phyloP scores from a whole-genome alignment of 2,888 invertebrate genomes.

The Ophion slaviceki region DNA sequence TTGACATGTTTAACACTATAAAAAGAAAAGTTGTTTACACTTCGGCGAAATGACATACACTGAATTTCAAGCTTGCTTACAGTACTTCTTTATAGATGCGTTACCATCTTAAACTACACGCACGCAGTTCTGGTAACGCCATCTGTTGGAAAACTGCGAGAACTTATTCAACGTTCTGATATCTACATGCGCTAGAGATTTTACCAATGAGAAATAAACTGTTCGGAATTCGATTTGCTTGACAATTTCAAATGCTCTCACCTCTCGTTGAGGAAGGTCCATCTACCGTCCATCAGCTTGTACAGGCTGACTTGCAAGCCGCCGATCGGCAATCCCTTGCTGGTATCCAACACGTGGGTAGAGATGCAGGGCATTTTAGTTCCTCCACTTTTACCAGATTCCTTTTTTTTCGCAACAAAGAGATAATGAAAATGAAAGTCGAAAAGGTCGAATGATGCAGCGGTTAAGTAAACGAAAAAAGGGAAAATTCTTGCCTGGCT shows the following conservation, averaged over 20 bases:
- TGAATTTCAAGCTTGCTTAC: too few species aligned
- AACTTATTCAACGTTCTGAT: not conserved
- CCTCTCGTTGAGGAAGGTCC: conserved; percentile 88
- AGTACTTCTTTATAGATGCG: too few species aligned
- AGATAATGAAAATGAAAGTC: not conserved
- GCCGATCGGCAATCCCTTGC: conserved; percentile 87
- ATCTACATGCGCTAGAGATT: not conserved
- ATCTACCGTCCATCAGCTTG: conserved; percentile 87
- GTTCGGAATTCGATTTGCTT: not conserved
- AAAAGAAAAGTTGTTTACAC: too few species aligned
- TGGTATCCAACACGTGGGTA: conserved; percentile 90
- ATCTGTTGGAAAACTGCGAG: too few species aligned
- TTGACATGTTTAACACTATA: too few species aligned
- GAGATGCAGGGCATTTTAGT: conserved; percentile 86
- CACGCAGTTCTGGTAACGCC: too few species aligned
- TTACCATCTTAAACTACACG: too few species aligned
- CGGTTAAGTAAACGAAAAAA: not conserved
- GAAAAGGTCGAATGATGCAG: not conserved
- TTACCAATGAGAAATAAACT: not conserved
- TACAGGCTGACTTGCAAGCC: conserved; percentile 89
- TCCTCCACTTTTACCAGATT: conserved; percentile 27
- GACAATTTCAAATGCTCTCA: conserved; percentile 54
- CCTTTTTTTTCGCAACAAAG: conserved; percentile 7
- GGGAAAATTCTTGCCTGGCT: conserved; percentile 68
- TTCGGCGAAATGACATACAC: too few species aligned